Conservation (phyloP, 2,888 invertebrate genomes). For the Hyposoter didymator region DNA sequence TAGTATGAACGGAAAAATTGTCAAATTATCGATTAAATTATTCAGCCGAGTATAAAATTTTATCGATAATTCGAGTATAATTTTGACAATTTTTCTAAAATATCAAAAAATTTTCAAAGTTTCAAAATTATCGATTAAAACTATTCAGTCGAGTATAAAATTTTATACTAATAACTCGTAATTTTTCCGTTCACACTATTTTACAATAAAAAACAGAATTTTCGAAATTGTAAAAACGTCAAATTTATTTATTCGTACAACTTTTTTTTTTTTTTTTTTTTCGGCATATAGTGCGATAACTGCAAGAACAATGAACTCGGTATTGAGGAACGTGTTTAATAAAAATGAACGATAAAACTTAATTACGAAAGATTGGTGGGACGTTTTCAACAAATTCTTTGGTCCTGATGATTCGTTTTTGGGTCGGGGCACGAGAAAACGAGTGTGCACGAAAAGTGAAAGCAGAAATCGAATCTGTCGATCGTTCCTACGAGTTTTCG, state of each 20-base stretch:
- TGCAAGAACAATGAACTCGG: neutral
- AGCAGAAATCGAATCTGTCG: conserved; percentile 34
- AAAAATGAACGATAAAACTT: neutral
- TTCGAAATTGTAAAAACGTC: too few species aligned
- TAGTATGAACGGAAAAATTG: neutral
- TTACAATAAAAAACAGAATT: too few species aligned
- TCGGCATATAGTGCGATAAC: neutral
- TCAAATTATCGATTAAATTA: neutral
- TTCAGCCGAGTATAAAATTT: neutral
- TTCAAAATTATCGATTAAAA: too few species aligned
- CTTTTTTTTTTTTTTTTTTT: too few species aligned
- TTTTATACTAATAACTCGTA: too few species aligned
- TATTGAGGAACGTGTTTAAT: neutral
- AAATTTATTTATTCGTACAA: too few species aligned
- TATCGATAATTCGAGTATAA: too few species aligned
- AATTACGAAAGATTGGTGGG: neutral
- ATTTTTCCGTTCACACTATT: too few species aligned
- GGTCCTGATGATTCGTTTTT: neutral
- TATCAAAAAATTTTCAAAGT: too few species aligned
- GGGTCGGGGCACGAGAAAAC: neutral
- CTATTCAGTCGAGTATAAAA: too few species aligned
- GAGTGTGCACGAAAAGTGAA: conserved; percentile 30
- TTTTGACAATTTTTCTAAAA: too few species aligned
- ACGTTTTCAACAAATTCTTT: neutral
- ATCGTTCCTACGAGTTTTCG: neutral